Evolutionary conservation across 2,113 vertebrate genomes (phyloP).

Genomic region (Bufo bufo): DNA sequence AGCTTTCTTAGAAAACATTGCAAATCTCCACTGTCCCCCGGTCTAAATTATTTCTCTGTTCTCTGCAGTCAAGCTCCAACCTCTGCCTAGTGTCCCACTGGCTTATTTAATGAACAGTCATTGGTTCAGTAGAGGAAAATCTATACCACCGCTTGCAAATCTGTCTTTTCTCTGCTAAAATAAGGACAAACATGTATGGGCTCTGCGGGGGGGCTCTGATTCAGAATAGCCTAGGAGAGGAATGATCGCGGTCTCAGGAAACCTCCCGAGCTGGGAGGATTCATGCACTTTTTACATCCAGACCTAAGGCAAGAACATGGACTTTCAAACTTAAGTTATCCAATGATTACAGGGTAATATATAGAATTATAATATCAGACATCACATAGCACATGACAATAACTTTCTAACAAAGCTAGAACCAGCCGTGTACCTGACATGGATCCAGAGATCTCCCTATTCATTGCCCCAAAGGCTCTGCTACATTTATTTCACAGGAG

Average conservation of each 20-base stretch:
- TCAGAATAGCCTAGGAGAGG: constrained; percentile 21
- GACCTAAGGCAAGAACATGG: not conserved
- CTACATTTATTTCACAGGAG: too few relatives aligned
- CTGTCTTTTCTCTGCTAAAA: constrained; percentile 42
- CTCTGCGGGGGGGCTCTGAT: constrained; percentile 20
- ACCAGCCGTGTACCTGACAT: too few relatives aligned
- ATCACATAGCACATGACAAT: too few relatives aligned
- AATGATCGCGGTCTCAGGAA: not conserved
- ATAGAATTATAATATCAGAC: too few relatives aligned
- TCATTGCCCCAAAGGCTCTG: too few relatives aligned
- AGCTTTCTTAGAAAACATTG: constrained; percentile 37
- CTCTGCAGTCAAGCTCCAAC: constrained; percentile 37
- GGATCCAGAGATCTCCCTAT: too few relatives aligned
- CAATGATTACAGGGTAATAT: too few relatives aligned
- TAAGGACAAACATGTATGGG: constrained; percentile 44
- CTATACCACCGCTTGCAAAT: constrained; percentile 45
- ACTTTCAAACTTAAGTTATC: not conserved
- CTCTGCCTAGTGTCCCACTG: constrained; percentile 47
- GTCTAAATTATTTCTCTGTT: constrained; percentile 48
- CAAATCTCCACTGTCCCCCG: constrained; percentile 2
- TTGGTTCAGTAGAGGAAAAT: constrained; percentile 41
- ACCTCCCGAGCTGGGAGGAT: not conserved
- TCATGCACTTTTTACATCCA: not conserved
- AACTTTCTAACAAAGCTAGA: too few relatives aligned
- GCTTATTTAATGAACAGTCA: constrained; percentile 53